A percentile compares a stretch with the other conserved stretches of the same genome.
Evolutionary conservation across 2,888 invertebrate species (phyloP).

Genomic region (Ophion ellenae): DNA sequence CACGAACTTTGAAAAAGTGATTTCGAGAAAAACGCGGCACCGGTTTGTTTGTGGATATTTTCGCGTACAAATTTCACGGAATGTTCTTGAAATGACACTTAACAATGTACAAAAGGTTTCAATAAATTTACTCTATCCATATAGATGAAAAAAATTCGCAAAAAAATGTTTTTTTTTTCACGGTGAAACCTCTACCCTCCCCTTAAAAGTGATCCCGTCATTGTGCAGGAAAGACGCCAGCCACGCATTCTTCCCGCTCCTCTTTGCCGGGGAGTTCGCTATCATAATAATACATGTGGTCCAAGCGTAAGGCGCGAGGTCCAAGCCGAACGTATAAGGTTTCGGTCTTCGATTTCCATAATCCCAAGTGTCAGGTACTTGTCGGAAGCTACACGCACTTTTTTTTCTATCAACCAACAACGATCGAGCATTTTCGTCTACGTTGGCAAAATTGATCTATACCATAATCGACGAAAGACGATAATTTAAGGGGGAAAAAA

Average conservation of each 20-base stretch:
- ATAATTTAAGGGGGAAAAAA: background rate
- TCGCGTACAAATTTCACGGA: no score
- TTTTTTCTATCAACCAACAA: constrained; percentile 23
- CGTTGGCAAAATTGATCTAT: background rate
- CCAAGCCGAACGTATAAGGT: constrained; percentile 74
- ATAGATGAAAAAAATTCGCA: no score
- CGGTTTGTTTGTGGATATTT: no score
- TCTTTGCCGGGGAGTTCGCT: background rate
- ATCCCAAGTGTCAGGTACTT: constrained; percentile 66
- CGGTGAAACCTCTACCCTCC: no score
- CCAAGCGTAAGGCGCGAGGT: constrained; percentile 43
- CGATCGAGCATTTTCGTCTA: background rate
- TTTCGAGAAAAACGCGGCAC: no score
- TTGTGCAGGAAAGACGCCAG: background rate
- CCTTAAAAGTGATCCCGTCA: background rate
- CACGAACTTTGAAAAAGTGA: no score
- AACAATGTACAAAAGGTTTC: no score
- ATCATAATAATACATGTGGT: constrained; percentile 41
- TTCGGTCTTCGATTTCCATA: constrained; percentile 79
- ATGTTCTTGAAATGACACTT: no score
- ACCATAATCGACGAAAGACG: background rate
- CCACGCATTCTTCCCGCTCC: background rate
- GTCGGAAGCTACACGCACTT: constrained; percentile 53
- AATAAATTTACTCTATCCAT: no score
- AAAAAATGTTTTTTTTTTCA: no score